Percentiles rank a stretch among this genome's conserved stretches.
Evolutionary conservation across 2,888 invertebrate species (phyloP).

Genomic region (Orchestes rusci): DNA sequence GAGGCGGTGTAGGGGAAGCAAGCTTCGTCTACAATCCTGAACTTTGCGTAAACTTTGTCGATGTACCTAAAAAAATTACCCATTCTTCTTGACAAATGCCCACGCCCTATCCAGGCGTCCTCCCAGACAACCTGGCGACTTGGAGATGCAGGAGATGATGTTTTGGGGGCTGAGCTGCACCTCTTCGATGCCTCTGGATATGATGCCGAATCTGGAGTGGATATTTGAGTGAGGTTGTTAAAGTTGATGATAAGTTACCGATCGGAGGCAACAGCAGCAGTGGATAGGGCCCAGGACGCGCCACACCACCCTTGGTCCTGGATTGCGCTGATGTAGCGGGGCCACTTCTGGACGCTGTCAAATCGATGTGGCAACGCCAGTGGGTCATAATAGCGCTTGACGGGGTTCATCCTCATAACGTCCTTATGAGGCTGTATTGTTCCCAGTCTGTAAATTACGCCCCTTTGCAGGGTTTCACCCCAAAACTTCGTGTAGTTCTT

Average conservation of each 20-base stretch:
- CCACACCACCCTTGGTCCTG: constrained; percentile 74
- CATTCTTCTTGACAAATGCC: constrained; percentile 75
- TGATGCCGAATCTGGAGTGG: constrained; percentile 70
- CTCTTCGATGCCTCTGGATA: constrained; percentile 71
- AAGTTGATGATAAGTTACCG: constrained; percentile 43
- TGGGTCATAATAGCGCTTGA: constrained; percentile 53
- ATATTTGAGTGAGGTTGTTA: too few relatives aligned
- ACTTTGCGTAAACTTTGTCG: background rate
- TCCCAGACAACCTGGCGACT: constrained; percentile 72
- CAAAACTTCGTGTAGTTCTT: constrained; percentile 75
- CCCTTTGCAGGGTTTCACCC: constrained; percentile 75
- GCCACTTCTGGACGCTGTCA: constrained; percentile 73
- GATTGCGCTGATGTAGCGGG: constrained; percentile 59
- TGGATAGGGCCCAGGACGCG: constrained; percentile 89
- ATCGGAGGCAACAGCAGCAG: constrained; percentile 73
- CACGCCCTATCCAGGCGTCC: constrained; percentile 89
- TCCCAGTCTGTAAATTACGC: constrained; percentile 51
- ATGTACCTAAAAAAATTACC: constrained; percentile 45
- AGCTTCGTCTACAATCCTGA: constrained; percentile 72
- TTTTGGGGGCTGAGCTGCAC: constrained; percentile 75
- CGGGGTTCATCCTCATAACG: constrained; percentile 53
- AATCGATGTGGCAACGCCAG: constrained; percentile 60
- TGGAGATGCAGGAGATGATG: constrained; percentile 75
- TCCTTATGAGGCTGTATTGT: constrained; percentile 48
- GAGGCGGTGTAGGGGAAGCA: constrained; percentile 77